phyloP scores from a whole-genome alignment of 2,888 invertebrate genomes.

The Rhagonycha fulva region DNA sequence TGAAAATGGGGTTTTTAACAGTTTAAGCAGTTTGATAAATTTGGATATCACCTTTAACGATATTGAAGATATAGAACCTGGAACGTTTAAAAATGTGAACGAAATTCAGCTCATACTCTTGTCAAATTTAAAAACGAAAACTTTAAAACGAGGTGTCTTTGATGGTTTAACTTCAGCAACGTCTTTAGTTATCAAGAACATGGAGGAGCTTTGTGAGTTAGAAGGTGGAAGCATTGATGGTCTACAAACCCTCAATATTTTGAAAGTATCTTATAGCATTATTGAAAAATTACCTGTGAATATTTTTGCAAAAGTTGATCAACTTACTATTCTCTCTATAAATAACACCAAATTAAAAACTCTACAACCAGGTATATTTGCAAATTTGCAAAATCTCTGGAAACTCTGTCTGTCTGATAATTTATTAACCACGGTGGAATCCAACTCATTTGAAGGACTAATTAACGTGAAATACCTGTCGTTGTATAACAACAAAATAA shows the following conservation, averaged over 20 bases:
- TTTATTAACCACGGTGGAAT: neutral
- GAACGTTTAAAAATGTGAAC: slow-evolving; percentile 23
- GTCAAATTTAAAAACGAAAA: neutral
- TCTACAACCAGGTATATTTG: neutral
- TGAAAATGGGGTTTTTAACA: slow-evolving; percentile 28
- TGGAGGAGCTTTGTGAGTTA: neutral
- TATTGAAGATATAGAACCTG: slow-evolving; percentile 24
- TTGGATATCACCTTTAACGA: slow-evolving; percentile 35
- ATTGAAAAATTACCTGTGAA: neutral
- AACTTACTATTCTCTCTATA: neutral
- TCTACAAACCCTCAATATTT: neutral
- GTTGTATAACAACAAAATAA: neutral
- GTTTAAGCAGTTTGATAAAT: slow-evolving; percentile 27
- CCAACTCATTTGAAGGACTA: neutral
- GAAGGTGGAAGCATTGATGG: neutral
- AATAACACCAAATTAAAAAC: slow-evolving; percentile 7
- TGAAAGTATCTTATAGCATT: neutral
- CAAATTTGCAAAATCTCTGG: neutral
- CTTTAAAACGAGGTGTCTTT: neutral
- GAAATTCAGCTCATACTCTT: slow-evolving; percentile 33
- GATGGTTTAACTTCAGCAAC: neutral
- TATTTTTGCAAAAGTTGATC: neutral
- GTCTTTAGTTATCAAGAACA: neutral
- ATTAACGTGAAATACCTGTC: neutral
- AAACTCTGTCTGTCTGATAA: neutral